Base-by-base conservation (phyloP, 2,113 vertebrate species). In the Aviceda subcristata region DNA sequence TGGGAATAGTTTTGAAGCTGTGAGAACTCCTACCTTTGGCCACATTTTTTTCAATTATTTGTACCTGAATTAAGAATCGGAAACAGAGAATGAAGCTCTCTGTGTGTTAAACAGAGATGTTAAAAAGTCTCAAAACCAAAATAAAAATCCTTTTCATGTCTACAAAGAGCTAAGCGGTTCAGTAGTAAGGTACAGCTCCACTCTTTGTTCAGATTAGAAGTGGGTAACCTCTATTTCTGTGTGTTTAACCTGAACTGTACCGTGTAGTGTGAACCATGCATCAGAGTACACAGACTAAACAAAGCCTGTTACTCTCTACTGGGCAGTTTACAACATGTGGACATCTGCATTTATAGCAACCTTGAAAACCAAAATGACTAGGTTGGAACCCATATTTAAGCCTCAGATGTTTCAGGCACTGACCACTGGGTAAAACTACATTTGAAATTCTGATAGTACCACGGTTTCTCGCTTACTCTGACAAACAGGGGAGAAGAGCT, bases 241-340 rank as follows among this genome's bases (percentile, higher is more conserved):
- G 27, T 50, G 43, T 55, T 76, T 15, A 68, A 67, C n/a, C 66
- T 30, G 30, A 45, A 45, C 13, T 6, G 6, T 9, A 38, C 19
- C 2, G 3, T 4, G 57, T 11, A 29, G 56, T 2, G 18, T 12
- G 32, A 72, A 19, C 32, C 2, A 1, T 32, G 39, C 38, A 29
- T 14, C 62, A 46, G 24, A 53, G 63, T 30, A 30, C 60, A 11
- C 10, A 9, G 39, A 16, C 38, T 24, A 87, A 51, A n/a, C 45
- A 24, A 23, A 55, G 46, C 41, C 48, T 67, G 6, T 27, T 36
- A 5, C 50, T 86, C 30, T 23, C 34, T 19, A 3, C 27, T 3
- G 22, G 41, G 41, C 75, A 83, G 38, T 69, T 73, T 32, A 34
- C 43, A 63, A 19, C 59, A 39, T 0, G 1, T 2, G 3, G 57